Evolutionary conservation across 2,888 invertebrate genomes (phyloP).

Genomic region (Orthonychiurus folsomi): DNA sequence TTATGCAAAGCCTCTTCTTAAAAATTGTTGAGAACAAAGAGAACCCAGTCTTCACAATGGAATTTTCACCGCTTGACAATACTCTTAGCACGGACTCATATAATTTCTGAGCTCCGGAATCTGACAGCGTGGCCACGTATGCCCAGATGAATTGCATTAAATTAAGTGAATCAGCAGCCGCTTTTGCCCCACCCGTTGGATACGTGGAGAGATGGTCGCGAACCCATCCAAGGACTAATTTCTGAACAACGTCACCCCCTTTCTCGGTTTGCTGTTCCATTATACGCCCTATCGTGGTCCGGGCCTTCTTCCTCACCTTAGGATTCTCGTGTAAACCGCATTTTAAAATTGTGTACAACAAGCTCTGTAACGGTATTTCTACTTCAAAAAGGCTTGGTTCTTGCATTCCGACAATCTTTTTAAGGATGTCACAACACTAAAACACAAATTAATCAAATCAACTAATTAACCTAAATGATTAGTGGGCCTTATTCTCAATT

Average conservation of each 20-base stretch:
- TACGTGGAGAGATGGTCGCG: constrained; percentile 33
- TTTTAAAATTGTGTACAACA: constrained; percentile 29
- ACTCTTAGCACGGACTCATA: constrained; percentile 38
- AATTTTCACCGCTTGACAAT: constrained; percentile 35
- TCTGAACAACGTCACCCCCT: constrained; percentile 15
- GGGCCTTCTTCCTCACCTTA: constrained; percentile 30
- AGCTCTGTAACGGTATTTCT: constrained; percentile 21
- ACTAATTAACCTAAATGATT: neutral
- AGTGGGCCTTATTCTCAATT: too few species aligned
- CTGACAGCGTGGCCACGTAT: constrained; percentile 24
- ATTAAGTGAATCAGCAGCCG: constrained; percentile 28
- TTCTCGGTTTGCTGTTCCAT: constrained; percentile 22
- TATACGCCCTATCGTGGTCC: constrained; percentile 23
- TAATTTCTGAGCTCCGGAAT: constrained; percentile 31
- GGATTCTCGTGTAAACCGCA: constrained; percentile 34
- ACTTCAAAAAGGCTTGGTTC: constrained; percentile 25
- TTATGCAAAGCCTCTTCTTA: constrained; percentile 17
- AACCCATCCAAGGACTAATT: constrained; percentile 35
- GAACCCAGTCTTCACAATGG: constrained; percentile 37
- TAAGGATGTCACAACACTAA: constrained; percentile 27
- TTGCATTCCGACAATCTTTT: constrained; percentile 29
- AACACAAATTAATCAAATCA: constrained; percentile 4
- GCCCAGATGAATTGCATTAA: constrained; percentile 31
- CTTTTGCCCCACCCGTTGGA: constrained; percentile 35
- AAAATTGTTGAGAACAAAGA: constrained; percentile 33